Evolutionary conservation across 2,797 vertebrate species (phyloP), one percentile per base, ranked within the genome.

Genomic region (Enteromius trimaculatus): DNA sequence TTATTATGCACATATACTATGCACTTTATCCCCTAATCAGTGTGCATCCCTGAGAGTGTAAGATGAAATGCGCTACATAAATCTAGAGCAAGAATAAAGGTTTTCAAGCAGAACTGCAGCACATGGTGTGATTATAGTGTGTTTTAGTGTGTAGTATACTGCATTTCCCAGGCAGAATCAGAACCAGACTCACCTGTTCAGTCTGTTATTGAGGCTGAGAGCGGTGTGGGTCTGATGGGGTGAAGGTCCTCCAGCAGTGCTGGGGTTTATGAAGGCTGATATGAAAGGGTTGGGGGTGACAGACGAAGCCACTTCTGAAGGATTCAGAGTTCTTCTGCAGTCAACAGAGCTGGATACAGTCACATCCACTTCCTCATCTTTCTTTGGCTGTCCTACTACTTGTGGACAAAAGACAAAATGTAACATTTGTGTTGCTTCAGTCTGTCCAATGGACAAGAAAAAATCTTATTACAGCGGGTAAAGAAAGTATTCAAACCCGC

Each of bases 291-390:
- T 88, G 23, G 70, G 47, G 34, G 21, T 65, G 7, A 37, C 80
- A 3, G 47, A 26, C 3, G 79, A 53, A 49, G 9, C n/a, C 31
- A 37, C 77, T 6, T 85, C 83, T 26, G 44, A 39, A 39, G 74
- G 58, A 34, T 11, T 44, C 31, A n/a, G 58, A 7, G 29, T 11
- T 31, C 13, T 21, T 11, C 65, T 62, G 83, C 37, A 74, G 58
- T 88, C 84, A 44, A 64, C 83, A 75, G 86, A 86, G 64, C 86
- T 88, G 70, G 90, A 86, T 4, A 91, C 83, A 0, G 51, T 80
- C 39, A 82, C 64, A 68, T 87, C 85, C 11, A 82, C 84, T 6
- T 83, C 82, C 26, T 86, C 85, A 0, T 77, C 83, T 29, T 31
- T 44, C 77, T 85, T 51, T 37, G 42, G 5, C 2, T 3, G 65